Conservation (phyloP, 2,888 invertebrate genomes). For the Sarcophaga caerulescens region DNA sequence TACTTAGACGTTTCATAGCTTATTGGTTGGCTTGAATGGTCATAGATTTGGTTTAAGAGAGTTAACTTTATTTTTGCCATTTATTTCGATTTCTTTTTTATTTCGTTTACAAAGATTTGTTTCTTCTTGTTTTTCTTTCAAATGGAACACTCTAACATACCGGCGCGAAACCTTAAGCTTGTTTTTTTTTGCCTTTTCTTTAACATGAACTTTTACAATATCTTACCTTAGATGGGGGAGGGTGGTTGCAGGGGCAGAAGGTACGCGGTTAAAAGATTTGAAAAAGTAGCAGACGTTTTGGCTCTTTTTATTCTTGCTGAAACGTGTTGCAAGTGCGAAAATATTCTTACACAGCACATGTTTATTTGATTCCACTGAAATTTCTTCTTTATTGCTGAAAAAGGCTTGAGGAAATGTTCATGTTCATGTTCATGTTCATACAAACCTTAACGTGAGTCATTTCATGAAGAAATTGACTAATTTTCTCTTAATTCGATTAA, state of each 20-base stretch:
- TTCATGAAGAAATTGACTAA: neutral
- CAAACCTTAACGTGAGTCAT: neutral
- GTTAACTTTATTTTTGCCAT: slow-evolving; percentile 66
- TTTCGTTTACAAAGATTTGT: slow-evolving; percentile 65
- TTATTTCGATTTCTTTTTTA: slow-evolving; percentile 64
- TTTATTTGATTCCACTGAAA: slow-evolving; percentile 31
- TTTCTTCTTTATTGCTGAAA: slow-evolving; percentile 52
- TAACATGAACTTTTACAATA: slow-evolving; percentile 65
- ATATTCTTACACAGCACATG: slow-evolving; percentile 58
- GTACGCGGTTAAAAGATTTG: slow-evolving; percentile 62
- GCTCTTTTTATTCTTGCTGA: slow-evolving; percentile 48
- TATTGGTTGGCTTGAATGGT: slow-evolving; percentile 68
- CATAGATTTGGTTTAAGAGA: slow-evolving; percentile 67
- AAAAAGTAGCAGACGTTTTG: slow-evolving; percentile 67
- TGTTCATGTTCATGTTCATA: slow-evolving; percentile 41
- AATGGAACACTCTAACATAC: slow-evolving; percentile 7
- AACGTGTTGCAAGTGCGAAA: slow-evolving; percentile 69
- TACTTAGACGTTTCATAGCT: slow-evolving; percentile 66
- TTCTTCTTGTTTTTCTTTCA: slow-evolving; percentile 37
- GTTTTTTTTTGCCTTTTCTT: slow-evolving; percentile 26
- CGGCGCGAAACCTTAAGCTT: slow-evolving; percentile 18
- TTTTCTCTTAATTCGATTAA: neutral
- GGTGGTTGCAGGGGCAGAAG: neutral
- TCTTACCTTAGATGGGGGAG: slow-evolving; percentile 52
- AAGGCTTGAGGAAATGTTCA: slow-evolving; percentile 58